These are phyloP conservation scores for Girardia tigrina DNA, from an alignment of 2,888 invertebrate genomes.

Conservation along the genomic window DNA sequence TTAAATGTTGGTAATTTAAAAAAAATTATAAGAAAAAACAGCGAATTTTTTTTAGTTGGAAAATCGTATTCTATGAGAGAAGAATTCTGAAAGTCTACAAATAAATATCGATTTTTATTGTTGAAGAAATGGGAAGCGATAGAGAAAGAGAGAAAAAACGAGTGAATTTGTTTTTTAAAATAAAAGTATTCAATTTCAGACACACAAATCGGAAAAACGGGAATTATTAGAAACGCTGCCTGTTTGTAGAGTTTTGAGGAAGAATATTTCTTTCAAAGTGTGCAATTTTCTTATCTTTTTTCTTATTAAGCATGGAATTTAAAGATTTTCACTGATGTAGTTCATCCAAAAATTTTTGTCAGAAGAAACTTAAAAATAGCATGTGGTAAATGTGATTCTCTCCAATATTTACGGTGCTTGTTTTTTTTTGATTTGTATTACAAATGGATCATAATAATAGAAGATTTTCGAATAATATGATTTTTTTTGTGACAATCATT, in stretches of 20 bases:
- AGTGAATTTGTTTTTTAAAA: conserved; percentile 3
- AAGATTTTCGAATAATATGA: neutral
- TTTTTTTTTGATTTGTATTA: too few relatives aligned
- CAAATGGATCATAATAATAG: conserved; percentile 3
- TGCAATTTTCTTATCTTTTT: conserved; percentile 20
- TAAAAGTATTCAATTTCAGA: conserved; percentile 14
- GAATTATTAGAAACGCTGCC: neutral
- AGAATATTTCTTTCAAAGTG: neutral
- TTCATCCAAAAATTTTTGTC: neutral
- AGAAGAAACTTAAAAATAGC: neutral
- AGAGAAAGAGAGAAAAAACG: neutral
- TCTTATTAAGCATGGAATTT: conserved; percentile 18
- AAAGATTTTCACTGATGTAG: neutral
- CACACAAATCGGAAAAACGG: neutral
- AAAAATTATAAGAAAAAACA: too few relatives aligned
- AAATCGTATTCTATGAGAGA: too few relatives aligned
- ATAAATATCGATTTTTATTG: conserved; percentile 16
- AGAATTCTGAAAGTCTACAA: neutral
- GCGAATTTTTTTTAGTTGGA: too few relatives aligned
- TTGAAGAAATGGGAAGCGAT: neutral
- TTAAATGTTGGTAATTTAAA: too few relatives aligned
- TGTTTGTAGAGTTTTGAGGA: conserved; percentile 3
- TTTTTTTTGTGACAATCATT: neutral
- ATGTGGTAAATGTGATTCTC: conserved; percentile 17
- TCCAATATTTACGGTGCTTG: neutral